A percentile compares a stretch with the other conserved stretches of the same genome.
Conservation (phyloP, 2,797 vertebrate genomes). For the Odontamblyopus lacepedii region DNA sequence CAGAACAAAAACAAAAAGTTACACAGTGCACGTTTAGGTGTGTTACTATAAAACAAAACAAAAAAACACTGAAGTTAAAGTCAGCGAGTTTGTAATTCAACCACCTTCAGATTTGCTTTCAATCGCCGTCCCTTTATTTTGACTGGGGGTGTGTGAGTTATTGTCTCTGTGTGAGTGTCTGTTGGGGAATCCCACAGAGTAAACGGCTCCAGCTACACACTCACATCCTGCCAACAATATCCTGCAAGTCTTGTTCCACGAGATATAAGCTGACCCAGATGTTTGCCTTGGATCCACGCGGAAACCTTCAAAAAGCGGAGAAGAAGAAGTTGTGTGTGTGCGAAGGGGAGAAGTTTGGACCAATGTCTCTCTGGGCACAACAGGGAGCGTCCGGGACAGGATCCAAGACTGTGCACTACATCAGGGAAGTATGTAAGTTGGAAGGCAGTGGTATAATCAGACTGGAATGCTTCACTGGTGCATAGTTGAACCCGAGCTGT, state of each 20-base stretch:
- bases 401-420: constrained; percentile 55
- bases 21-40: no score
- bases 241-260: constrained; percentile 76
- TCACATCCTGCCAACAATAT: constrained; percentile 79
- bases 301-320: constrained; percentile 59
- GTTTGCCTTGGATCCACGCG: constrained; percentile 69
- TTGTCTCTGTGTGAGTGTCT: constrained; percentile 46
- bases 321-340: constrained; percentile 17
- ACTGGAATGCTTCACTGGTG: constrained; percentile 66
- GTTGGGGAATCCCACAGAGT: constrained; percentile 74
- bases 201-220: constrained; percentile 68
- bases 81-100: neutral
- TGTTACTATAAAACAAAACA: no score
- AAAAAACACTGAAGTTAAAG: neutral
- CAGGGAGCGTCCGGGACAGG: constrained; percentile 22
- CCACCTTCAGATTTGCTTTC: constrained; percentile 16
- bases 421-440: constrained; percentile 63
- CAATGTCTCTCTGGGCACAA: constrained; percentile 24
- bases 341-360: constrained; percentile 18
- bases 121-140: constrained; percentile 44
- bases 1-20: no score
- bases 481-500: constrained; percentile 45
- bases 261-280: constrained; percentile 78
- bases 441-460: constrained; percentile 68
- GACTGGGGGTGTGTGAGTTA: constrained; percentile 27